Evolutionary conservation across 1,140 invertebrate species (phyloP), one percentile per base, ranked within the genome.

Genomic region (Phthorimaea operculella): DNA sequence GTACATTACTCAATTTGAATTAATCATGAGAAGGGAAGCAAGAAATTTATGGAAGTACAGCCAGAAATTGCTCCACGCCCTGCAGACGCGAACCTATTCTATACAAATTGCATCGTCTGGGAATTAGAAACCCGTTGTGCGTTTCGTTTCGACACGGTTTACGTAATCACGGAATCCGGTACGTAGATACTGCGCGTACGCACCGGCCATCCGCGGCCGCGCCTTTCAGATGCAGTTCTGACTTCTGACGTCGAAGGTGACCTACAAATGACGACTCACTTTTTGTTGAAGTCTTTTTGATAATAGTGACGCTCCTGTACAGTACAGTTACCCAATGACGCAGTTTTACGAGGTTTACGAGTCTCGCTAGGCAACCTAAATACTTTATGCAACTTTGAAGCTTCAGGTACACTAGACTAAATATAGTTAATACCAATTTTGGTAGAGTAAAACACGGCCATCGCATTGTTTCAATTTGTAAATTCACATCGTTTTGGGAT

Each of bases 51-150:
- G 21, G 21, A 28, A 28, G 21, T 6, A 28, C 2, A 28, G 21
- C 21, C 21, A 28, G 21, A 28, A 28, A 15, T 17, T 47, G 16
- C n/a, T 14, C 44, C n/a, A 47, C 44, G 11, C 16, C 15, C 9
- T 47, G n/a, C n/a, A 9, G 8, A 15, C 16, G 44, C 2, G 16
- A 47, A 47, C 15, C 16, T 17, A 45, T 15, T 55, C 55, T 54
- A 57, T 57, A 50, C 45, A 54, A 56, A 52, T 60, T 15, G 51
- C 49, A 47, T 18, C 52, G 55, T 54, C 54, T 51, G 63, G 49
- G 63, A 65, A 65, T 65, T 62, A 65, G 55, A 60, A 62, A 65
- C 63, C 56, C 57, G 59, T 62, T 59, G 12, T 18, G 58, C 50
- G 55, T 57, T 42, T 28, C 28, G 51, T 63, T 60, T 60, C 58